phyloP scores from a whole-genome alignment of 2,113 vertebrate genomes.

The Megaleporinus macrocephalus region DNA sequence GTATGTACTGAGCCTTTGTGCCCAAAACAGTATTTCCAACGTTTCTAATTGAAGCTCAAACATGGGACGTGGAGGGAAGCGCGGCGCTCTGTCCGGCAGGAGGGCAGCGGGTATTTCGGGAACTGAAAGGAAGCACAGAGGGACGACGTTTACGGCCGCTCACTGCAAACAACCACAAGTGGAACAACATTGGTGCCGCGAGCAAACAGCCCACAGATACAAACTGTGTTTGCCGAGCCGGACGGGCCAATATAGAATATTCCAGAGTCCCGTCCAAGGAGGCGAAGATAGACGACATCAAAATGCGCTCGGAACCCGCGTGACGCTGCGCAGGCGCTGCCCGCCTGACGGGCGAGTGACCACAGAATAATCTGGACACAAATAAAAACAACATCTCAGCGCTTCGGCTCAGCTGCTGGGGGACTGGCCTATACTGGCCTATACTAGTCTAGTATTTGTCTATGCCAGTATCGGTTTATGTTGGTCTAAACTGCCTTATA shows the following conservation, averaged over 20 bases:
- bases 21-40: slow-evolving; percentile 9
- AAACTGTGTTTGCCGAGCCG: slow-evolving; percentile 74
- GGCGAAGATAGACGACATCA: slow-evolving; percentile 65
- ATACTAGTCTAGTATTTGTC: too few relatives aligned
- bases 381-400: neutral
- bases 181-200: slow-evolving; percentile 78
- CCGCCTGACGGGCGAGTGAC: slow-evolving; percentile 43
- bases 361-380: slow-evolving; percentile 9
- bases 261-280: slow-evolving; percentile 71
- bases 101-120: neutral
- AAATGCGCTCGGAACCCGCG: slow-evolving; percentile 52
- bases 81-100: neutral
- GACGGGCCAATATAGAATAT: slow-evolving; percentile 76
- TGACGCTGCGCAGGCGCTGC: slow-evolving; percentile 52
- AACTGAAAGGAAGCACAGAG: slow-evolving; percentile 61
- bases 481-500: too few relatives aligned
- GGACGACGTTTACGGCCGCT: slow-evolving; percentile 74
- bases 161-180: slow-evolving; percentile 81
- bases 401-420: neutral
- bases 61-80: neutral
- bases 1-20: neutral
- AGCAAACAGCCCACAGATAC: slow-evolving; percentile 78
- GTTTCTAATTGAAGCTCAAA: slow-evolving; percentile 1
- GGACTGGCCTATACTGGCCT: too few relatives aligned
- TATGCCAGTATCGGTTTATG: too few relatives aligned